Conservation (phyloP, 2,113 vertebrate species). For the Alligator sinensis region DNA sequence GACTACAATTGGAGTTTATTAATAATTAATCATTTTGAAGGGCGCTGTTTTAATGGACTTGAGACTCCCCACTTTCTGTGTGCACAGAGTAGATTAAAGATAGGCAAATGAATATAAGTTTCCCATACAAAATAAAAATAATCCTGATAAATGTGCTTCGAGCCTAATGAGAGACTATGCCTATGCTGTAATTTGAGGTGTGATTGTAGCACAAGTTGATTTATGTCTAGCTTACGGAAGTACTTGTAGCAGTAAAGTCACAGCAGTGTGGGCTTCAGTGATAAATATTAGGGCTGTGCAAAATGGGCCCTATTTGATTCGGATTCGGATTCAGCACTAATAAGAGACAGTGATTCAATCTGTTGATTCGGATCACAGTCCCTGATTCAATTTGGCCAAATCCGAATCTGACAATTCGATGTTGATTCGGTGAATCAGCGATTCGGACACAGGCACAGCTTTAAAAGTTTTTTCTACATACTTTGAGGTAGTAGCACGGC, state of each 20-base stretch:
- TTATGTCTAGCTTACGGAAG: not conserved
- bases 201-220: not conserved
- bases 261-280: rapidly evolving
- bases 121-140: not conserved
- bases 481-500: too few species aligned
- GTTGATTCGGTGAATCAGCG: too few species aligned
- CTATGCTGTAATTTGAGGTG: not conserved
- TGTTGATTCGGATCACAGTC: too few species aligned
- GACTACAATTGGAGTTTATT: not conserved
- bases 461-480: too few species aligned
- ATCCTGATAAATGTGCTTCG: not conserved
- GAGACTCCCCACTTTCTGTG: not conserved
- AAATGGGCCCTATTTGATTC: too few species aligned
- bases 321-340: too few species aligned
- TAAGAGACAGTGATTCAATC: too few species aligned
- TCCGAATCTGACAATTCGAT: too few species aligned
- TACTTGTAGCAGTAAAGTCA: not conserved
- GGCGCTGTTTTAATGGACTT: not conserved
- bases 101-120: not conserved
- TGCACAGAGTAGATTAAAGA: not conserved
- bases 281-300: not conserved
- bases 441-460: too few species aligned
- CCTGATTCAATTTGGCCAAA: too few species aligned
- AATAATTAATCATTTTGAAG: not conserved
- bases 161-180: not conserved